Base-by-base conservation (phyloP, 2,797 vertebrate species). In the Channallabes apus region DNA sequence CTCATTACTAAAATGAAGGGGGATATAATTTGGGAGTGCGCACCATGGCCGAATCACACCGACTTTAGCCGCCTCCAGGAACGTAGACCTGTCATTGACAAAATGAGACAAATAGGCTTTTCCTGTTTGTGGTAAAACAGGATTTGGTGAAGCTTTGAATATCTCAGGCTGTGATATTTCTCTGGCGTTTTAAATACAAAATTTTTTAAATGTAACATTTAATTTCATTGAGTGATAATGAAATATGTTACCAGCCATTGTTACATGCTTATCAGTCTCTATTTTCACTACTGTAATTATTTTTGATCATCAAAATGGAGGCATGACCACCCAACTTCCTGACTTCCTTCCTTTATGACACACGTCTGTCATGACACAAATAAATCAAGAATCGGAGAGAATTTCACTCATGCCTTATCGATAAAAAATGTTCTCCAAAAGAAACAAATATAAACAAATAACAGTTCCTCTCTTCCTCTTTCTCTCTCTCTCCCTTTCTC, bases 371-470 rank as follows among this genome's bases (percentile, higher is more conserved):
- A 72, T 85, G 62, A 78, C 11, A 62, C 32, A 58, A 85, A 54
- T 3, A 87, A 82, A 38, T 27, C 22, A 80, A 80, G 84, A 86
- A 46, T 67, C n/a, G 4, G n/a, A 46, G 11, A 59, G 32, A 72
- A 20, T 11, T 65, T 77, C 71, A 73, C 73, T 83, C 76, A 82
- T 35, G 56, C 61, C n/a, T 75, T 46, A 38, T 80, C 27, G 73
- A 64, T 80, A 86, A 83, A 82, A 77, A 86, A 88, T 86, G 84
- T 89, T 88, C 88, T 88, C 83, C 84, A 90, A 90, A 89, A 76
- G 22, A 84, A 68, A 76, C 67, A 84, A 58, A 80, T 67, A n/a
- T n/a, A n/a, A n/a, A n/a, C n/a, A n/a, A 85, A 75, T 80, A 85
- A 78, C 77, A 87, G 77, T 72, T 81, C 86, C 77, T 73, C 59